Evolutionary conservation across 2,113 vertebrate species (phyloP), one percentile per base, ranked within the genome.

Genomic region (Stigmatopora argus): DNA sequence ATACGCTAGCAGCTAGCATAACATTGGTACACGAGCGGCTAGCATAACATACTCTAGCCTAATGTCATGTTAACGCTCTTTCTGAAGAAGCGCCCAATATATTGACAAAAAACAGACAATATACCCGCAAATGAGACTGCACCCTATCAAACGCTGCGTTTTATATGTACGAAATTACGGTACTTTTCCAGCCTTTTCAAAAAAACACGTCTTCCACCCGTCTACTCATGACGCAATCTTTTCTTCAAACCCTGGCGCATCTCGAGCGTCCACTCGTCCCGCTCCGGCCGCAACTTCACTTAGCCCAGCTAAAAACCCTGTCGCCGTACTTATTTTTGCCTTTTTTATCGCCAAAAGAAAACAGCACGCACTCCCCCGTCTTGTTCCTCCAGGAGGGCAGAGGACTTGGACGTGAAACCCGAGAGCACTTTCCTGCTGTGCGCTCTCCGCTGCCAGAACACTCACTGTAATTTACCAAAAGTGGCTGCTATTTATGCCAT

Each of bases 391-490:
- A 83, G 85, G 81, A 87, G 83, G 87, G 73, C 62, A 52, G 81
- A 83, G 75, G 73, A 81, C 79, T 74, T 83, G 81, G 73, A 84
- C 85, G 72, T 89, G 89, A 90, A 90, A 91, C 84, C 75, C 78
- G 90, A 91, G 86, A 89, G 74, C 78, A 49, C 82, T 87, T 87
- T 86, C 84, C 83, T 87, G 89, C 87, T 87, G 88, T 83, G 80
- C 80, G 77, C 85, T 88, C 83, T 77, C 80, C 83, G 87, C 83
- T 88, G 90, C 87, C 83, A 89, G 86, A 89, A 83, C 85, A 83
- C 87, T 88, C 89, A 90, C 89, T 91, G 86, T 91, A 91, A 91
- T 91, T 91, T 91, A 90, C 89, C 88, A 89, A 91, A 90, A 90
- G 89, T 87, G 86, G 86, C 89, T 90, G 85, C 89, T 88, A 89